These are phyloP conservation scores for Haemorhous mexicanus DNA, from an alignment of 2,113 vertebrate species.

Conservation along the genomic window DNA sequence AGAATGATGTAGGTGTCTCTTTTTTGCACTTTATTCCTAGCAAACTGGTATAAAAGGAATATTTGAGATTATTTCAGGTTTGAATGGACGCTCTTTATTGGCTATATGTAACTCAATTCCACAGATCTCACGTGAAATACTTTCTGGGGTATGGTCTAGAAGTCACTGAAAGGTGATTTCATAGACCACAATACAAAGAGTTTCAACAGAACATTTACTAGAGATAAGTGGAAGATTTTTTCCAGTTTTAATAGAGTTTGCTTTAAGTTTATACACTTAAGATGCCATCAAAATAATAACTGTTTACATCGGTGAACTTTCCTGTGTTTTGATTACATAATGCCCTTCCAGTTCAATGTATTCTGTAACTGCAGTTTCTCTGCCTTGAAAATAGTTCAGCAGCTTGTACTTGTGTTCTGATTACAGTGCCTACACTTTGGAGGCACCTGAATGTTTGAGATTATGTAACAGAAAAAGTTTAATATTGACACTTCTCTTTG, in stretches of 20 bases:
- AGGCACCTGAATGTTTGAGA: neutral
- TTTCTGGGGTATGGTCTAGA: neutral
- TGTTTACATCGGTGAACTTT: neutral
- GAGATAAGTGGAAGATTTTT: slow-evolving; percentile 7
- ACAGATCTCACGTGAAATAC: neutral
- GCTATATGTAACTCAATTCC: neutral
- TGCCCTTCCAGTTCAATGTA: slow-evolving; percentile 62
- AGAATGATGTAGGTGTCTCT: slow-evolving; percentile 25
- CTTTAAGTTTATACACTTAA: neutral
- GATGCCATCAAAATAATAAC: neutral
- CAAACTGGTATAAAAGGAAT: neutral
- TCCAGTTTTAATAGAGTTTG: slow-evolving; percentile 73
- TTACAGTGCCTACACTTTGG: neutral
- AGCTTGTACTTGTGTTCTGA: neutral
- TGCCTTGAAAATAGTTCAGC: neutral
- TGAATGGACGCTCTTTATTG: slow-evolving; percentile 8
- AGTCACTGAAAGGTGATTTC: neutral
- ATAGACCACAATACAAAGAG: neutral
- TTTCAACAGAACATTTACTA: neutral
- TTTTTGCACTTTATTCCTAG: slow-evolving; percentile 6
- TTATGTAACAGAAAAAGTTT: neutral
- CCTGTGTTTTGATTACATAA: neutral
- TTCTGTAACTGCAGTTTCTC: neutral
- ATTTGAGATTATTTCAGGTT: slow-evolving; percentile 20
- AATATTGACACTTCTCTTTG: neutral